phyloP scores from a whole-genome alignment of 92 coral and sea anemone genomes.

The Ricordea florida region DNA sequence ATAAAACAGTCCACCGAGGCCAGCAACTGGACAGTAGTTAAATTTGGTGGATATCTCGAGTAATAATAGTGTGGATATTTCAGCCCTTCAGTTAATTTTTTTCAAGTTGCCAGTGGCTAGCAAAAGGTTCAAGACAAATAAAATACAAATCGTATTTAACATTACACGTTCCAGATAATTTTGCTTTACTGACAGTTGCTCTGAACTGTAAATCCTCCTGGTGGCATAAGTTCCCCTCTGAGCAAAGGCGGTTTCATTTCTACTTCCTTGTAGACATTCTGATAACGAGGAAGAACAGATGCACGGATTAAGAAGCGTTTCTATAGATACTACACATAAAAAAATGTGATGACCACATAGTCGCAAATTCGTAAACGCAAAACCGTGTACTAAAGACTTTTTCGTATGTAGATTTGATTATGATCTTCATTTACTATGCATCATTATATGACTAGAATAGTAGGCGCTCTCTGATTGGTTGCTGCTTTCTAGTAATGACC shows the following conservation, averaged over 20 bases:
- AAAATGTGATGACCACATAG: not conserved
- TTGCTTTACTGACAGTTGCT: constrained; percentile 80
- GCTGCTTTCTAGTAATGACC: too few relatives aligned
- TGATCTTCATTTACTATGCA: too few relatives aligned
- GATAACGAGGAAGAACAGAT: not conserved
- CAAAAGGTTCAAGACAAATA: not conserved
- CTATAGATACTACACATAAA: not conserved
- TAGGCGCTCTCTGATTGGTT: too few relatives aligned
- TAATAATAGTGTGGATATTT: too few relatives aligned
- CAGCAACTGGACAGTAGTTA: too few relatives aligned
- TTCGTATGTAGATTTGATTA: too few relatives aligned
- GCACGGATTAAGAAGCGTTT: not conserved
- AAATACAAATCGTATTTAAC: not conserved
- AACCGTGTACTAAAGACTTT: too few relatives aligned
- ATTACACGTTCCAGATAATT: not conserved
- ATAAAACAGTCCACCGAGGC: too few relatives aligned
- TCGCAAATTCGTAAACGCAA: too few relatives aligned
- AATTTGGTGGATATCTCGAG: too few relatives aligned
- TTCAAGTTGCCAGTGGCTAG: not conserved
- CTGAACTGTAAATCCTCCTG: constrained; percentile 88
- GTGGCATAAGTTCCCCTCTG: constrained; percentile 81
- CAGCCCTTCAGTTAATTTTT: not conserved
- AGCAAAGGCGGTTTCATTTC: constrained; percentile 90
- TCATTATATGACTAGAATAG: too few relatives aligned
- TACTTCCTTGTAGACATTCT: constrained; percentile 92